Base-by-base conservation (phyloP, 2,113 vertebrate genomes). In the Elephas maximus region DNA sequence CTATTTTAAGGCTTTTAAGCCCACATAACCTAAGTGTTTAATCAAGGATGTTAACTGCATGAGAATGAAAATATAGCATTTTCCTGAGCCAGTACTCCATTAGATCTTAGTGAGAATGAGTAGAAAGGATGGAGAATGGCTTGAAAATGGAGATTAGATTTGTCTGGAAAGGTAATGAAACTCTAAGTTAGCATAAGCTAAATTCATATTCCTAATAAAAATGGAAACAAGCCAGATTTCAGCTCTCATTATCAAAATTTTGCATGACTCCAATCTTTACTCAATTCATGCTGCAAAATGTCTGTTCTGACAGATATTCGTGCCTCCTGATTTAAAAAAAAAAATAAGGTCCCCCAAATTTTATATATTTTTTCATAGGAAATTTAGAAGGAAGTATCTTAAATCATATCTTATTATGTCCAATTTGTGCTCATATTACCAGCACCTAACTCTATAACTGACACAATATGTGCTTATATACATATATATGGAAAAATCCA, bases 161-260 rank as follows among this genome's bases (percentile, higher is more conserved):
- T 86, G 53, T 96, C 77, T 97, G 79, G 77, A 96, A 97, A 95
- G 73, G 81, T 95, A 97, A 97, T 96, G 93, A 97, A 97, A 92
- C 95, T 94, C 85, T 95, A 92, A 90, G 78, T 60, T 92, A 97
- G 74, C 85, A 97, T 84, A 92, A 91, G 90, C 78, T 96, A 91
- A 96, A 96, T 95, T 97, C 84, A 94, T 48, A 95, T 96, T 95
- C 65, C 88, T 97, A 96, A 97, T 94, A 97, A 96, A 97, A 95
- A 91, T 97, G 77, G 78, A 97, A 97, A 96, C 17, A 10, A 95
- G 85, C 53, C 85, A 91, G 67, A 48, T 94, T 97, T 79, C 63
- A 73, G 48, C 33, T 71, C 85, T 96, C 85, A 88, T 95, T 95
- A 97, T 21, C 8, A 67, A 92, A 95, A 83, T 69, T 86, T 96